Conservation (phyloP, 2,888 invertebrate species). For the Athalia rosae region DNA sequence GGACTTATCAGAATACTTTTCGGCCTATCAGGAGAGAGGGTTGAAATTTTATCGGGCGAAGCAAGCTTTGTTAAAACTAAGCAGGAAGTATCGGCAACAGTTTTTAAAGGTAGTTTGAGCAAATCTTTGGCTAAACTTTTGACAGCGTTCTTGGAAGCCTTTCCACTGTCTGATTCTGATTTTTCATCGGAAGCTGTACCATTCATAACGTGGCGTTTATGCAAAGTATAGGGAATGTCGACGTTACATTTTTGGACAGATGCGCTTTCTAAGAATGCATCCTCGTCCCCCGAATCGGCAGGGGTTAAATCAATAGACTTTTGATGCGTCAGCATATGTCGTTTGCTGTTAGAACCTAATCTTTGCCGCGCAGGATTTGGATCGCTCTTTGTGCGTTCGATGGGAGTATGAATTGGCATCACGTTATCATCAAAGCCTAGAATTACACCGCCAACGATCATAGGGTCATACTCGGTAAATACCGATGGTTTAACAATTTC, state of each 20-base stretch:
- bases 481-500: constrained; percentile 70
- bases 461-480: constrained; percentile 82
- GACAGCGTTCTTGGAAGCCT: constrained; percentile 54
- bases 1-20: constrained; percentile 65
- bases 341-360: constrained; percentile 83
- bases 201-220: constrained; percentile 90
- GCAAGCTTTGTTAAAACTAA: constrained; percentile 66
- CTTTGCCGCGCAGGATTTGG: constrained; percentile 87
- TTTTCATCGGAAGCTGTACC: constrained; percentile 80
- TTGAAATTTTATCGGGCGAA: constrained; percentile 55
- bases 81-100: constrained; percentile 63
- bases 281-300: constrained; percentile 90
- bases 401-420: constrained; percentile 77
- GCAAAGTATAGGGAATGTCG: constrained; percentile 89
- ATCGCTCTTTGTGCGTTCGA: constrained; percentile 91
- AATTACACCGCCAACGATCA: constrained; percentile 73
- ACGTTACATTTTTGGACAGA: constrained; percentile 72
- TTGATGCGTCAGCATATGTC: constrained; percentile 88
- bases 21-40: constrained; percentile 72
- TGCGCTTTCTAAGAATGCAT: constrained; percentile 79
- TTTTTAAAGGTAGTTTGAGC: constrained; percentile 64
- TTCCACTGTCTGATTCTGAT: constrained; percentile 67
- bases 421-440: constrained; percentile 66
- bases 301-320: constrained; percentile 90
- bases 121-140: constrained; percentile 60